Evolutionary conservation across 2,113 vertebrate genomes (phyloP).

Genomic region (Laticauda laticaudata): DNA sequence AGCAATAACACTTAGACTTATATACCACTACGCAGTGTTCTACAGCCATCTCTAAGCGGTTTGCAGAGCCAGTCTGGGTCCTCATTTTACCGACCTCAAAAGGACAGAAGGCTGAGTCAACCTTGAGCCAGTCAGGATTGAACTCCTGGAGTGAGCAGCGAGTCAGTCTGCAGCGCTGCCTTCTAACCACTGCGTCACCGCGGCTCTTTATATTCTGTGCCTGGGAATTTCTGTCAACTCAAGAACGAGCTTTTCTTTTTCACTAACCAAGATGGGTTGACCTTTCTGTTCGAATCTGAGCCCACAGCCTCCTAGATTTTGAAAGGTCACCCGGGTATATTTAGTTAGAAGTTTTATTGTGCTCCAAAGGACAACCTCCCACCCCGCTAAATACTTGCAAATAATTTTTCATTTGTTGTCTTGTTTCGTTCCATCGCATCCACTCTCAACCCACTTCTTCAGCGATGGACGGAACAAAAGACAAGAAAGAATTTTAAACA

Average conservation of each 20-base stretch:
- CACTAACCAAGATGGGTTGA: conserved; percentile 45
- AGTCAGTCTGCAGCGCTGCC: too few relatives aligned
- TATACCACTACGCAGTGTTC: too few relatives aligned
- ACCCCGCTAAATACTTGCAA: conserved; percentile 18
- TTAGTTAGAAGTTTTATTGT: conserved; percentile 26
- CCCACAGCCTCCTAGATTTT: not conserved
- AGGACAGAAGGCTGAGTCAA: too few relatives aligned
- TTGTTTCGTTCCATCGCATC: not conserved
- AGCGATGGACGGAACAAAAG: not conserved
- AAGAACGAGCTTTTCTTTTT: conserved; percentile 43
- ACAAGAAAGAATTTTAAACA: conserved; percentile 7
- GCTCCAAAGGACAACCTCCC: conserved; percentile 27
- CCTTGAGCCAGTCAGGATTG: too few relatives aligned
- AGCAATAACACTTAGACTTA: too few relatives aligned
- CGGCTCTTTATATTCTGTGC: not conserved
- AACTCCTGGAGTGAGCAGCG: too few relatives aligned
- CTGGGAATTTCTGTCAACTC: not conserved
- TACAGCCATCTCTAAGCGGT: too few relatives aligned
- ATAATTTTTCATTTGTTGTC: not conserved
- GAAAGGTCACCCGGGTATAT: not conserved
- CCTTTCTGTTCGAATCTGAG: conserved; percentile 36
- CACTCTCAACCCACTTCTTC: not conserved
- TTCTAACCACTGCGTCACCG: too few relatives aligned
- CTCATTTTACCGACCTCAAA: too few relatives aligned
- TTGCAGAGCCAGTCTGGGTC: too few relatives aligned